Evolutionary conservation across 2,888 invertebrate species (phyloP), one percentile per base, ranked within the genome.

Genomic region (Saturnia pavonia): DNA sequence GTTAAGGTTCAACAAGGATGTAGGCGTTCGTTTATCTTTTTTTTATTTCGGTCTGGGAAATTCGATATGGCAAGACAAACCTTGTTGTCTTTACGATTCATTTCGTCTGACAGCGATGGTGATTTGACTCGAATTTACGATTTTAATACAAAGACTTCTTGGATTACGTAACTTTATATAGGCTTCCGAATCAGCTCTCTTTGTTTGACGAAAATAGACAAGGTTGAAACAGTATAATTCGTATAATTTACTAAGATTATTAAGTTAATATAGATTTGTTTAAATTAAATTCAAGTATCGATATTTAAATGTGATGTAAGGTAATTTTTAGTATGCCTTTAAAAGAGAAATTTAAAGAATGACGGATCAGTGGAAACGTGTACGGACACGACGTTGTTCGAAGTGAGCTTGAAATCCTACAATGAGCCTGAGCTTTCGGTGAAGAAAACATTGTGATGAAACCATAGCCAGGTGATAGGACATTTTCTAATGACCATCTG

Each of bases 111-210:
- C 76, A 78, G 73, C 75, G 34, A 67, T 72, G 76, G 77, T 76
- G 75, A 76, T 79, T 79, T 74, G 69, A 74, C 74, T 27, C 72
- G 75, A 79, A 80, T 78, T 78, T 78, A 76, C 77, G 75, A 73
- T 72, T 74, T 72, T 63, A 72, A 72, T 72, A 76, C 75, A 78
- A 78, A 77, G 74, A 74, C 68, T 73, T 74, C 54, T 54, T 54
- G 54, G 8, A 54, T 73, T 75, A 72, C 72, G 69, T 71, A 76
- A 77, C 77, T 74, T 72, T 71, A 72, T 67, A 72, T 72, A 75
- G 75, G 72, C 73, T 74, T 51, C 54, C 42, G 74, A 78, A 78
- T 76, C 75, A 77, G 75, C 70, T 74, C 73, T 71, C 75, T 75
- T 79, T 78, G 78, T 77, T 79, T 73, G 72, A 70, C 70, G 54